These are phyloP conservation scores for Ferrisia virgata DNA, from an alignment of 2,888 invertebrate genomes.

Conservation along the genomic window DNA sequence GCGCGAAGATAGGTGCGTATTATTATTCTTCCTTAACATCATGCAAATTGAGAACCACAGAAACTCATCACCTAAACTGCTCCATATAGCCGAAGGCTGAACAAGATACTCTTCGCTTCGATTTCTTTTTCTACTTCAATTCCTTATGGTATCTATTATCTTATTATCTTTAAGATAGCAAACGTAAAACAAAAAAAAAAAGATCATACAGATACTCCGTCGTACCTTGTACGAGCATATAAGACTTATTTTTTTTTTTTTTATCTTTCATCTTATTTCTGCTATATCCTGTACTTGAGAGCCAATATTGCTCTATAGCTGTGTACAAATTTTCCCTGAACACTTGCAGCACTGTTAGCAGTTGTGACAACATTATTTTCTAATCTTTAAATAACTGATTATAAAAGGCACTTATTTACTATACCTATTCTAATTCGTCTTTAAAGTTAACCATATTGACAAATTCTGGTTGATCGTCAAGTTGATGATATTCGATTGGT, in stretches of 20 bases:
- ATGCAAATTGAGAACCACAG: constrained; percentile 5
- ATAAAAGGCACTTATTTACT: no score
- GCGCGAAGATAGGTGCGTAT: neutral
- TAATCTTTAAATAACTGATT: no score
- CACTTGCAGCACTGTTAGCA: no score
- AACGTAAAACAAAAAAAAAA: constrained; percentile 10
- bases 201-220: neutral
- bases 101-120: constrained; percentile 35
- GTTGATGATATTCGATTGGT: neutral
- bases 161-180: neutral
- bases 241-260: no score
- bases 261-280: no score
- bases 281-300: no score
- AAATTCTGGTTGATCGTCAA: neutral
- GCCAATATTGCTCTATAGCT: no score
- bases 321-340: no score
- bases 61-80: constrained; percentile 15
- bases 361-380: no score
- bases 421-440: no score
- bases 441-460: no score
- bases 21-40: neutral
- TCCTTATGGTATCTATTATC: neutral
- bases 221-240: no score
- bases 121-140: constrained; percentile 15
- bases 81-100: constrained; percentile 29